These are phyloP conservation scores for Origma solitaria DNA, from an alignment of 2,113 vertebrate species.

Conservation along the genomic window DNA sequence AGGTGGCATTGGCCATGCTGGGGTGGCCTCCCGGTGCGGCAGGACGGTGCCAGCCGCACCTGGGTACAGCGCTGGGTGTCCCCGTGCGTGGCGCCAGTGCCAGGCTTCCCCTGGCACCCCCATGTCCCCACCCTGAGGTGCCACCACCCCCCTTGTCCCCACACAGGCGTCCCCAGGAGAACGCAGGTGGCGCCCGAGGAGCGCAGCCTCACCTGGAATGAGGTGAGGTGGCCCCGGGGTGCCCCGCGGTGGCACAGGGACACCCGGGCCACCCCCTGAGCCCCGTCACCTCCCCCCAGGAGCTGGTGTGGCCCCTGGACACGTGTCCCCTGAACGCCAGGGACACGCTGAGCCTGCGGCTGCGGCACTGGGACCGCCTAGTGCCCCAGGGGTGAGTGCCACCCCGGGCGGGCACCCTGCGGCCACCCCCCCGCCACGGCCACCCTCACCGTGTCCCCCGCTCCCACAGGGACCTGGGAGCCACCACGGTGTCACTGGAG, in stretches of 20 bases:
- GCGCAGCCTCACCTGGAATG: background rate
- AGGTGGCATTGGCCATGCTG: background rate
- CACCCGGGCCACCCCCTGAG: background rate
- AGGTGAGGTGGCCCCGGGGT: background rate
- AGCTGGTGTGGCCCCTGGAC: background rate
- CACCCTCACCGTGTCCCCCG: background rate
- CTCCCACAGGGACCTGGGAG: background rate
- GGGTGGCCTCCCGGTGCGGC: rapidly evolving
- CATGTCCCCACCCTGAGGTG: rapidly evolving
- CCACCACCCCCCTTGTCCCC: background rate
- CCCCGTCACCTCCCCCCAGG: background rate
- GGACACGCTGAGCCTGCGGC: background rate
- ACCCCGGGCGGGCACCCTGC: background rate
- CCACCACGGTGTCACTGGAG: background rate
- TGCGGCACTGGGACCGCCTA: background rate
- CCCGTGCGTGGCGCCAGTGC: rapidly evolving
- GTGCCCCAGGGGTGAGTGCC: background rate
- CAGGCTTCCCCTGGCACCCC: background rate
- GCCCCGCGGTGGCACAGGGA: rapidly evolving
- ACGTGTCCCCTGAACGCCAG: background rate
- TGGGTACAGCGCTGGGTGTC: background rate
- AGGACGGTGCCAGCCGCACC: rapidly evolving
- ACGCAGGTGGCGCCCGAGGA: background rate
- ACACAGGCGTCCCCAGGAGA: background rate
- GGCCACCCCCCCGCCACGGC: rapidly evolving